Evolutionary conservation across 2,113 vertebrate genomes (phyloP), one percentile per base, ranked within the genome.

Genomic region (Atherinomorus stipes): DNA sequence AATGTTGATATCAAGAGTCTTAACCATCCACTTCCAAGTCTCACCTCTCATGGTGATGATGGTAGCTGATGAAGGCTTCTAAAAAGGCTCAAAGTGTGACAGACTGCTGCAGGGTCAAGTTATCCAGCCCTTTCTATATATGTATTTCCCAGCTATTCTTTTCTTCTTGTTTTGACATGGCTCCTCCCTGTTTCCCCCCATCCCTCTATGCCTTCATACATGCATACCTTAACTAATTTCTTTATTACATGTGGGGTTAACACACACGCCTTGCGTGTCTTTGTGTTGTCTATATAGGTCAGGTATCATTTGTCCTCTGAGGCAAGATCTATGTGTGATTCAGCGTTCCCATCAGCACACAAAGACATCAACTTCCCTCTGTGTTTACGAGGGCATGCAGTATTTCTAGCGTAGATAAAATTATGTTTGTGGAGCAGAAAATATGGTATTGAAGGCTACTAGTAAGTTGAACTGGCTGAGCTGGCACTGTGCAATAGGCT

Each of bases 41-140:
- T 91, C 75, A 93, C 91, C 92, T 88, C 51, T 76, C 92, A 93
- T 93, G 59, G 59, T 80, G 74, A 59, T 16, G 75, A 37, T 75
- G 75, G 44, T 44, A 65, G 25, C 1, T 22, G 71, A 63, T 38
- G 34, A 42, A 4, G 13, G 62, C 47, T 63, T 69, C 69, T 19
- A 42, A 65, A 52, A 47, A 16, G 45, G 26, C 23, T 26, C 40
- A 63, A 54, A 44, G 15, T 68, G 76, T 16, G 23, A 60, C 11
- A n/a, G 26, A 74, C 57, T 63, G 11, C 19, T 13, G 15, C 8
- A 71, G 42, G 15, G 16, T 22, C 9, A 47, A 16, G 51, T 57
- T 13, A 19, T 19, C 45, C 47, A 47, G 19, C 50, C 89, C 71
- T 91, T 88, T 89, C 77, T 75, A 64, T 58, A 59, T 56, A 47